phyloP scores from a whole-genome alignment of 2,888 invertebrate genomes.

The Drosophila conformis region DNA sequence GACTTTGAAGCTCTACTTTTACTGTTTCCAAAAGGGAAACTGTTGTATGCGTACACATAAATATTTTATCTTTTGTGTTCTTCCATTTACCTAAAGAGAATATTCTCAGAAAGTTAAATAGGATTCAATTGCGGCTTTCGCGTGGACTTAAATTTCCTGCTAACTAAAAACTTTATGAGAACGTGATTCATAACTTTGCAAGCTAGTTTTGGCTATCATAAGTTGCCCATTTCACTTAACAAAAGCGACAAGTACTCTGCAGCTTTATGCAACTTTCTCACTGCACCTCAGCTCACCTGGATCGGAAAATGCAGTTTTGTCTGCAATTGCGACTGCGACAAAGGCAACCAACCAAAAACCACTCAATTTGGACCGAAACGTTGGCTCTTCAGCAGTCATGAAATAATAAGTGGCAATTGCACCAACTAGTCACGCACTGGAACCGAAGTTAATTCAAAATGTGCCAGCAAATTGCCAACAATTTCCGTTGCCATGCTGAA shows the following conservation, averaged over 20 bases:
- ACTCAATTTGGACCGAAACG: slow-evolving; percentile 40
- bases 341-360: slow-evolving; percentile 29
- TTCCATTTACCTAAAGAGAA: too few species aligned
- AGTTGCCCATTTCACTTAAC: slow-evolving; percentile 34
- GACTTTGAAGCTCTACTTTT: not conserved
- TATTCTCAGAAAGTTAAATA: slow-evolving; percentile 11
- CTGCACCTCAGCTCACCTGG: not conserved
- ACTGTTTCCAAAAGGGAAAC: not conserved
- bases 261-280: slow-evolving; percentile 5
- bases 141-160: slow-evolving; percentile 2
- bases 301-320: not conserved
- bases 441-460: slow-evolving; percentile 28
- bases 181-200: slow-evolving; percentile 45
- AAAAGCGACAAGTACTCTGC: slow-evolving; percentile 31
- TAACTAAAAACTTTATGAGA: slow-evolving; percentile 20
- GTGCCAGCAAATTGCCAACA: slow-evolving; percentile 16
- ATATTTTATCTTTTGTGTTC: not conserved
- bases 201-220: slow-evolving; percentile 30
- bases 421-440: slow-evolving; percentile 30
- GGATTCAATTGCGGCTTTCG: slow-evolving; percentile 6
- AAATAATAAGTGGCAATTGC: slow-evolving; percentile 45
- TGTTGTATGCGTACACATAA: not conserved
- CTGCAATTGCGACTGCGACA: slow-evolving; percentile 5
- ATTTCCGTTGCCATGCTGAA: slow-evolving; percentile 8
- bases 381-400: slow-evolving; percentile 37